Evolutionary conservation across 2,888 invertebrate genomes (phyloP).

Genomic region (Cephus sareptanus): DNA sequence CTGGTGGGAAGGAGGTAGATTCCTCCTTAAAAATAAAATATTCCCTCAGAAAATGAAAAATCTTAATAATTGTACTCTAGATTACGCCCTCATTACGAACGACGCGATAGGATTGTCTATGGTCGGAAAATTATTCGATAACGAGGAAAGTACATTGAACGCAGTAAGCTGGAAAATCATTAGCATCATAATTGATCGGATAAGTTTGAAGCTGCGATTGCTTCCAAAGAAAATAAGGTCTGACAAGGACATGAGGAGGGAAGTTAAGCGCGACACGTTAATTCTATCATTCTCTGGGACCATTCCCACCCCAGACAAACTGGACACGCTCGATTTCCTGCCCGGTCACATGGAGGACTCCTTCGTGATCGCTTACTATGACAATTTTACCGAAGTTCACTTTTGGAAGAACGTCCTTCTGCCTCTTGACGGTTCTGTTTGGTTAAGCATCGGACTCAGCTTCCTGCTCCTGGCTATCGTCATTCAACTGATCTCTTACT

Average conservation of each 20-base stretch:
- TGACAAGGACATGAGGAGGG: background rate
- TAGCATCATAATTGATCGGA: too few species aligned
- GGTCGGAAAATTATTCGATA: too few species aligned
- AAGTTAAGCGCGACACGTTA: background rate
- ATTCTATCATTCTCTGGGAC: conserved; percentile 5
- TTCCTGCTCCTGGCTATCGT: background rate
- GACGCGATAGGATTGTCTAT: too few species aligned
- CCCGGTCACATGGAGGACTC: conserved; percentile 1
- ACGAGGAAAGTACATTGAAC: too few species aligned
- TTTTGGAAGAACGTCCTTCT: conserved; percentile 9
- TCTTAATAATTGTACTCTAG: background rate
- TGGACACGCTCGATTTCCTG: background rate
- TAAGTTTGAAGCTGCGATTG: background rate
- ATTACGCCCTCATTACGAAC: background rate
- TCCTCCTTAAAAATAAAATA: too few species aligned
- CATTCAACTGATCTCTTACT: background rate
- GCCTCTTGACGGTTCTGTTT: background rate
- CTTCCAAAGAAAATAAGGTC: background rate
- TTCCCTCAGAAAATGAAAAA: too few species aligned
- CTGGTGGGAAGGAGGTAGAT: too few species aligned
- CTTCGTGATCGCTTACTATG: background rate
- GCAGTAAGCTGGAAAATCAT: too few species aligned
- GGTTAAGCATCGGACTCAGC: conserved; percentile 4
- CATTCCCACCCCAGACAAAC: background rate
- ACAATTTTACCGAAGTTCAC: background rate